Base-by-base conservation (phyloP, 2,888 invertebrate genomes). In the Xanthia icteritia region DNA sequence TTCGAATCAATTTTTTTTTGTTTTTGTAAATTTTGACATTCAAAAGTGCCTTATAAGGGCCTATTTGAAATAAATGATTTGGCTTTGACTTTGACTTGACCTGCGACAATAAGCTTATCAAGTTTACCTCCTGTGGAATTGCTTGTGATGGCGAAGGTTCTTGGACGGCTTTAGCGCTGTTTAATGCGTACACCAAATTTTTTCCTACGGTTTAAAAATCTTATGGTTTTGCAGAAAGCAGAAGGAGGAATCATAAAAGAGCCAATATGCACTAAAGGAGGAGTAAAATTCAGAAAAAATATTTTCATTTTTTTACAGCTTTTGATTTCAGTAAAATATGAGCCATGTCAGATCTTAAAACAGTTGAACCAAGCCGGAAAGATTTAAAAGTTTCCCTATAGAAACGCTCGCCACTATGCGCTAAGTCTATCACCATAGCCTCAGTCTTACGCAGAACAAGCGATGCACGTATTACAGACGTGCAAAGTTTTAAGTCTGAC, bases 401-500 rank as follows among this genome's bases (percentile, higher is more conserved):
- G 20, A 76, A 65, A n/a, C 77, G 77, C 76, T 83, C 2, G 27
- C n/a, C 70, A 56, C 74, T 79, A 73, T 15, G 77, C 31, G 45
- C 66, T 65, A 8, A 65, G 31, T 74, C 65, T 56, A 5, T 77
- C 64, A 81, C 70, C 36, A 63, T 69, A 31, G 42, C 60, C 74
- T 39, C 48, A 69, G 17, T 70, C 75, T 86, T 54, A 75, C 65
- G 73, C 78, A 87, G 82, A 89, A 85, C 83, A 90, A 90, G 88
- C 88, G 79, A 77, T 89, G 86, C 90, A 90, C 89, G 88, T 91
- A 89, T 87, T 77, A 81, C 81, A 89, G 88, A 90, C 87, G 88
- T 91, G 88, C 86, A 87, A 91, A 88, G 90, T 90, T 89, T 91
- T 60, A 89, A 92, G 86, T 87, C 89, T 84, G 89, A 90, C 90